Base-by-base conservation (phyloP, 2,888 invertebrate species). In the Caenorhabditis afra region DNA sequence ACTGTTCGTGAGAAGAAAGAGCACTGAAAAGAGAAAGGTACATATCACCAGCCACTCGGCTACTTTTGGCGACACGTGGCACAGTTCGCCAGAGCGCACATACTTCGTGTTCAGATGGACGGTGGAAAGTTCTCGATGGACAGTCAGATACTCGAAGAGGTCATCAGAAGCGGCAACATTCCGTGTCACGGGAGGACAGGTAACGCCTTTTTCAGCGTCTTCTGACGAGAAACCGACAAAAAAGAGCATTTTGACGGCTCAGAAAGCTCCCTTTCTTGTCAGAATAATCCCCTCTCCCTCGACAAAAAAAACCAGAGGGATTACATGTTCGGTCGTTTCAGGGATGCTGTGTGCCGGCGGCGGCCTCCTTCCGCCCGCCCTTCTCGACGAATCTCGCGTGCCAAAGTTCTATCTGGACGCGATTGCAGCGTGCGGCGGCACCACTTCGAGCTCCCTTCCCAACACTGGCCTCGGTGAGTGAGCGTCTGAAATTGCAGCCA, bases 381-480 rank as follows among this genome's bases (percentile, higher is more conserved):
- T 88, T 22, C 75, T 88, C 12, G 86, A 88, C 22, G 88, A 88
- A 68, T 50, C 65, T 14, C 66, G 85, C 37, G 84, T 88, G n/a
- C 88, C 88, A 7, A 81, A 80, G 39, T 88, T 87, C 61, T 88
- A 89, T 62, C 70, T 83, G 44, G 88, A 88, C n/a, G 83, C 86
- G 12, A 81, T 88, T 8, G 75, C 70, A 12, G 61, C 79, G 16
- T 88, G 88, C 68, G 88, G 88, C 10, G 88, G 88, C 10, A 74
- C 74, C 8, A 74, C 80, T 1, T 49, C 81, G 7, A 81, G 64
- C 20, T 67, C 85, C 57, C 76, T 81, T 10, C 88, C 88, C 0
- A 81, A 86, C 64, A 87, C 87, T 20, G 86, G 82, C 0, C 77
- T 86, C 11, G 86, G 86, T 86, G 16, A 53, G 64, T 55, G 16